phyloP scores from a whole-genome alignment of 2,888 invertebrate species.

The Campopleginae sp. region DNA sequence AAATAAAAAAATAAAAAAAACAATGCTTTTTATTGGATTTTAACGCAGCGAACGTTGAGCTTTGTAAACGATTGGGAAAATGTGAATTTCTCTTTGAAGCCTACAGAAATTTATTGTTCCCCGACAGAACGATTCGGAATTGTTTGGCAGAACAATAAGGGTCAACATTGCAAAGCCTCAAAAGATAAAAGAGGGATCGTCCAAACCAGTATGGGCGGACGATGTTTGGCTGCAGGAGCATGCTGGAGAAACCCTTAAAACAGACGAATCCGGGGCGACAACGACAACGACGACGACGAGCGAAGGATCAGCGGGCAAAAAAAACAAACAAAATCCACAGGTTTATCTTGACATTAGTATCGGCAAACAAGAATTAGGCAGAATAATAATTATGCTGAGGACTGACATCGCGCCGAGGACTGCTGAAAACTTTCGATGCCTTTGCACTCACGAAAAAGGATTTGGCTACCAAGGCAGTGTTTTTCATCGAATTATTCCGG shows the following conservation, averaged over 20 bases:
- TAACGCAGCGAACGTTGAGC: too few species aligned
- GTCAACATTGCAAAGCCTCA: slow-evolving; percentile 99
- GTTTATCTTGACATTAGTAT: slow-evolving; percentile 98
- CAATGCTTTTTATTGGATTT: too few species aligned
- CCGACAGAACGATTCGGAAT: slow-evolving; percentile 96
- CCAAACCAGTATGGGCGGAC: slow-evolving; percentile 98
- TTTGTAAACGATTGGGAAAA: neutral
- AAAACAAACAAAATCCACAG: slow-evolving; percentile 90
- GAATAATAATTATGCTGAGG: slow-evolving; percentile 96
- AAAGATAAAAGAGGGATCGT: slow-evolving; percentile 97
- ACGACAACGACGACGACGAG: slow-evolving; percentile 72
- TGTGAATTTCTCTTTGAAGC: neutral
- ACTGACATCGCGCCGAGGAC: slow-evolving; percentile 98
- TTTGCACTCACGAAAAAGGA: slow-evolving; percentile 98
- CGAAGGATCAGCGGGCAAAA: slow-evolving; percentile 80
- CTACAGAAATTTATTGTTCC: neutral
- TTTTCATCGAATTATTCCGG: slow-evolving; percentile 98
- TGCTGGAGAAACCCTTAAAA: slow-evolving; percentile 94
- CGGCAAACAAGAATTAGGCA: slow-evolving; percentile 94
- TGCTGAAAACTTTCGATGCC: slow-evolving; percentile 95
- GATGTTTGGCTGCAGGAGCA: slow-evolving; percentile 99
- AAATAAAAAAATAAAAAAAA: too few species aligned
- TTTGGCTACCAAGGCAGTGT: slow-evolving; percentile 96
- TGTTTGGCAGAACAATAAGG: slow-evolving; percentile 97
- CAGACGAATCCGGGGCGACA: slow-evolving; percentile 77